These are phyloP conservation scores for Drosophila punjabiensis DNA, from an alignment of 1,140 invertebrate genomes.

Conservation along the genomic window DNA sequence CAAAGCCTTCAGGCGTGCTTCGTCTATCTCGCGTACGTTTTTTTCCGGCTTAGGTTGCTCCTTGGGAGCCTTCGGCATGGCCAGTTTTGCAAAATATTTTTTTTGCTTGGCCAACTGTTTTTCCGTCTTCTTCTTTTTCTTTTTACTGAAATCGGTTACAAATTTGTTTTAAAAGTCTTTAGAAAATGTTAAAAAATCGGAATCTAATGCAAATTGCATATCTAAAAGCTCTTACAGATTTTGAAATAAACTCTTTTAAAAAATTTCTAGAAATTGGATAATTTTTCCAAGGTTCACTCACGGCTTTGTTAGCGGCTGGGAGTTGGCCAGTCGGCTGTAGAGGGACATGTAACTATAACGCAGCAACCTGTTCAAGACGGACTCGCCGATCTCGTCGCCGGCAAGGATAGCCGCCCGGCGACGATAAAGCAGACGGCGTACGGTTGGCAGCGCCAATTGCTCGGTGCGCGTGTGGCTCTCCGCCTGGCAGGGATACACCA, in stretches of 20 bases:
- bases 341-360: constrained; percentile 73
- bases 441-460: constrained; percentile 65
- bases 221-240: too few species aligned
- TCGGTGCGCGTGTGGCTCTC: constrained; percentile 66
- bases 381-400: constrained; percentile 60
- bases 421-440: constrained; percentile 48
- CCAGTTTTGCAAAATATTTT: constrained; percentile 46
- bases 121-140: constrained; percentile 58
- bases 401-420: constrained; percentile 20
- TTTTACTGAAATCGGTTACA: constrained; percentile 14
- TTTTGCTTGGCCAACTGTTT: constrained; percentile 34
- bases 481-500: constrained; percentile 47
- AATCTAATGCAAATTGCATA: too few species aligned
- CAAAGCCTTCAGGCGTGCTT: constrained; percentile 50
- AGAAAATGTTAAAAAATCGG: too few species aligned
- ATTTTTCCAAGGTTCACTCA: constrained; percentile 16
- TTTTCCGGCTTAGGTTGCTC: constrained; percentile 44
- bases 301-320: constrained; percentile 56
- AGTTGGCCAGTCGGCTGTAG: constrained; percentile 72
- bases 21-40: constrained; percentile 20
- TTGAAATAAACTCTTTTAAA: not conserved
- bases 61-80: constrained; percentile 45
- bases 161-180: not conserved
- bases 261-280: not conserved
- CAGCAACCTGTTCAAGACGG: constrained; percentile 65